Evolutionary conservation across 2,113 vertebrate genomes (phyloP).

Genomic region (Pseudopodoces humilis): DNA sequence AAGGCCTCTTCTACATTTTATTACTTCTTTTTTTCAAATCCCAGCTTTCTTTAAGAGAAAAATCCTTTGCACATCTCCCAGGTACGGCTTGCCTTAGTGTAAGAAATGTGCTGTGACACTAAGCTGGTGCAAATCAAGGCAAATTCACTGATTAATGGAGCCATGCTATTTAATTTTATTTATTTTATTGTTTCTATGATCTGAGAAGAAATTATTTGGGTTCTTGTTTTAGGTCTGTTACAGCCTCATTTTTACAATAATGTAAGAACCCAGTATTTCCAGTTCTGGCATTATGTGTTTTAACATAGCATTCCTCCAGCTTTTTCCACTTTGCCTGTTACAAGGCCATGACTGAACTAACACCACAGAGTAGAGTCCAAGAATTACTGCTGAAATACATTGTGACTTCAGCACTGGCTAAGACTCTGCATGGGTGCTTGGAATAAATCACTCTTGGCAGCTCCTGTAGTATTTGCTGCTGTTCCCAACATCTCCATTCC

Average conservation of each 20-base stretch:
- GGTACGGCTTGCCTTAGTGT: not conserved
- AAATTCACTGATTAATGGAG: not conserved
- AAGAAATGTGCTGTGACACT: not conserved
- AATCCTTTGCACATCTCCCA: not conserved
- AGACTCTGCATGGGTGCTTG: not conserved
- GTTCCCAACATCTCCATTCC: not conserved
- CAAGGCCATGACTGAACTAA: not conserved
- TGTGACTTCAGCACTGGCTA: not conserved
- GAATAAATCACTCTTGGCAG: not conserved
- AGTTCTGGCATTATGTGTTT: not conserved
- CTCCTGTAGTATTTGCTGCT: not conserved
- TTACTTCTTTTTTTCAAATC: not conserved
- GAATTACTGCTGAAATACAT: not conserved
- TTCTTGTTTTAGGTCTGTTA: not conserved
- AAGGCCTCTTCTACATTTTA: not conserved
- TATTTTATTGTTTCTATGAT: not conserved
- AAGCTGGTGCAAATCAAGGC: not conserved
- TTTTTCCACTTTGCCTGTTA: not conserved
- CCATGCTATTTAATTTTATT: not conserved
- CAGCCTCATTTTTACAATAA: not conserved
- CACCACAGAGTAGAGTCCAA: not conserved
- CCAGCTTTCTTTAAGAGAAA: not conserved
- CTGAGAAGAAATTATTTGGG: not conserved
- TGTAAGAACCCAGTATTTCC: fast-evolving
- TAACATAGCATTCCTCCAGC: not conserved